A percentile compares a stretch with the other conserved stretches of the same genome.
phyloP scores from a whole-genome alignment of 2,113 vertebrate genomes.

The Morone chrysops region DNA sequence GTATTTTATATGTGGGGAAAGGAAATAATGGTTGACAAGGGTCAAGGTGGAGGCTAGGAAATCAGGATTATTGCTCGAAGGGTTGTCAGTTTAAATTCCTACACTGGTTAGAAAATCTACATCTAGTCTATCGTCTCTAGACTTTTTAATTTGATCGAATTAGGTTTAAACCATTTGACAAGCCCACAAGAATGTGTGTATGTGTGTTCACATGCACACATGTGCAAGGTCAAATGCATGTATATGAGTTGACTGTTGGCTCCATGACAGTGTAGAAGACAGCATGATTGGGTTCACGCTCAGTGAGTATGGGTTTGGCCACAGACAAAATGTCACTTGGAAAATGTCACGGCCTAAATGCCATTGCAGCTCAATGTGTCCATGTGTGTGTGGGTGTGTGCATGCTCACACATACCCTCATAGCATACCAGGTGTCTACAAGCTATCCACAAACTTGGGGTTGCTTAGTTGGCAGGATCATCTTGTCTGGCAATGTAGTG shows the following conservation, averaged over 20 bases:
- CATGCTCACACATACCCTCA: neutral
- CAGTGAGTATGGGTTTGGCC: conserved; percentile 66
- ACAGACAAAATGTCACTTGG: conserved; percentile 81
- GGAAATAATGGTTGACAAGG: neutral
- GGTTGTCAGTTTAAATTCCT: neutral
- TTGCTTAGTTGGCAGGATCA: conserved; percentile 32
- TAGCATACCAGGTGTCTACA: conserved; percentile 23
- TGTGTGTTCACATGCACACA: neutral
- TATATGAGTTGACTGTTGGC: conserved; percentile 27
- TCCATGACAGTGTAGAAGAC: conserved; percentile 43
- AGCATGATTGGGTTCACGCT: conserved; percentile 64
- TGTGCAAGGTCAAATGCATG: neutral
- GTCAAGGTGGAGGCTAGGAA: neutral
- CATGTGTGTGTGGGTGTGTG: neutral
- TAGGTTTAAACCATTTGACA: neutral
- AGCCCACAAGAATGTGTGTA: neutral
- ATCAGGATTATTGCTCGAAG: neutral
- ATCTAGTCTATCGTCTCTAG: neutral
- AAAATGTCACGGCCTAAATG: conserved; percentile 83
- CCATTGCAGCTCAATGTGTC: conserved; percentile 58
- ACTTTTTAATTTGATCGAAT: neutral
- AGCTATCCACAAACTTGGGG: conserved; percentile 35
- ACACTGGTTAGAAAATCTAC: neutral
- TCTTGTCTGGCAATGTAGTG: conserved; percentile 16
- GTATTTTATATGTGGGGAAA: neutral